Evolutionary conservation across 2,113 vertebrate genomes (phyloP), one percentile per base, ranked within the genome.

Genomic region (Melanocharis versteri): DNA sequence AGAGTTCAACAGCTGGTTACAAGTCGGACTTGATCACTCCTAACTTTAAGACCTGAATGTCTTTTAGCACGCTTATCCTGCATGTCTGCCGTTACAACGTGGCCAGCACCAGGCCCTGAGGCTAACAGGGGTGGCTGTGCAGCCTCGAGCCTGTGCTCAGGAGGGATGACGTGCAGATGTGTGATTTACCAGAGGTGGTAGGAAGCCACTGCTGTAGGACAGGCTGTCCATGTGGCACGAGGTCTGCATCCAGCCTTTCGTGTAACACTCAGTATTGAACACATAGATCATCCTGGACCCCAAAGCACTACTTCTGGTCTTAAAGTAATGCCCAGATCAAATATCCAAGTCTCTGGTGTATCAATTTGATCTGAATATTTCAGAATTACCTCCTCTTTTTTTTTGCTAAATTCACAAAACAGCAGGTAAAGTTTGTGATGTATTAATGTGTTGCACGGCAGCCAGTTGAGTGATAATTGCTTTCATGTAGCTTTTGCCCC

Each of bases 401-500:
- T 87, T 89, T 68, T 64, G n/a, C 10, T 68, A 40, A 78, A 75
- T 57, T 84, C 37, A 82, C 21, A 68, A 65, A 93, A 45, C 40
- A 51, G 7, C 13, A 28, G 3, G 2, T 50, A 44, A 76, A 56
- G 8, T 61, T 78, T 86, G 12, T 42, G 31, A 70, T 61, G 14
- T 69, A 35, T 81, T 95, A 89, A 83, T 62, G 13, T 79, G 61
- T 71, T 92, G 71, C 37, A 81, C 9, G 12, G 78, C 66, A 96
- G 51, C 84, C 93, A 94, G 76, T 33, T 92, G 89, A 82, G 75
- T 5, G 21, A 48, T 61, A 93, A 76, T 84, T 94, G 30, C 53
- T 95, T 88, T 94, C 94, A 58, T 72, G 77, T 84, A 73, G 70
- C 19, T 91, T 94, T 97, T 94, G 65, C 75, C 33, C 45, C 44